phyloP scores from a whole-genome alignment of 2,113 vertebrate genomes.

The Syngnathoides biaculeatus region DNA sequence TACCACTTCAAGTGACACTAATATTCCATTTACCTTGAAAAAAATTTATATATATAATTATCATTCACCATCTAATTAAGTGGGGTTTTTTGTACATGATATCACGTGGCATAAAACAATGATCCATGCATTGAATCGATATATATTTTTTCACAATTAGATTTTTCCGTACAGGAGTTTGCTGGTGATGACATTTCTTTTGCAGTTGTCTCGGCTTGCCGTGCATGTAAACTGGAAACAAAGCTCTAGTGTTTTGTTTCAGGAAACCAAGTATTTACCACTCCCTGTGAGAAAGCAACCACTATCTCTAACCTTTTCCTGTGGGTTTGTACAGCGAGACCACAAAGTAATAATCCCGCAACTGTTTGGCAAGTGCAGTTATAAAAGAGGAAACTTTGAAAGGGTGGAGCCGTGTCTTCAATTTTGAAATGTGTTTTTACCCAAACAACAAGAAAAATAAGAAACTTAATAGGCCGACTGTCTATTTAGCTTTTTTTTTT shows the following conservation, averaged over 20 bases:
- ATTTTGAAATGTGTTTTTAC: background rate
- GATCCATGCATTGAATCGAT: slow-evolving; percentile 22
- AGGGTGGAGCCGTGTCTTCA: background rate
- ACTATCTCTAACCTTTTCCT: slow-evolving; percentile 44
- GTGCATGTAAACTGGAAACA: slow-evolving; percentile 39
- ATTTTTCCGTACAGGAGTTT: slow-evolving; percentile 47
- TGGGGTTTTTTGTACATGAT: slow-evolving; percentile 19
- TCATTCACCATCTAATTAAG: background rate
- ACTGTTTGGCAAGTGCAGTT: background rate
- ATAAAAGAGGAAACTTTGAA: slow-evolving; percentile 1
- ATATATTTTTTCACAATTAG: slow-evolving; percentile 6
- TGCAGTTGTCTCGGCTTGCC: background rate
- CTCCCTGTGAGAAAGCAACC: slow-evolving; percentile 40
- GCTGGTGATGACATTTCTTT: slow-evolving; percentile 36
- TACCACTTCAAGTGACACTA: too few relatives aligned
- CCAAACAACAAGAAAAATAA: background rate
- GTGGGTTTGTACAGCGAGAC: slow-evolving; percentile 5
- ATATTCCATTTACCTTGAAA: background rate
- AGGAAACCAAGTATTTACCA: slow-evolving; percentile 28
- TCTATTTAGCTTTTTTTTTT: background rate
- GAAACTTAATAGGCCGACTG: background rate
- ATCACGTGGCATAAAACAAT: slow-evolving; percentile 29
- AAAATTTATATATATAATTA: background rate
- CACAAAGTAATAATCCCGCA: slow-evolving; percentile 15
- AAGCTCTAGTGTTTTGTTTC: slow-evolving; percentile 45